Percentiles rank a stretch among this genome's conserved stretches.
phyloP scores from a whole-genome alignment of 2,113 vertebrate species.

The Actenoides lindsayi region DNA sequence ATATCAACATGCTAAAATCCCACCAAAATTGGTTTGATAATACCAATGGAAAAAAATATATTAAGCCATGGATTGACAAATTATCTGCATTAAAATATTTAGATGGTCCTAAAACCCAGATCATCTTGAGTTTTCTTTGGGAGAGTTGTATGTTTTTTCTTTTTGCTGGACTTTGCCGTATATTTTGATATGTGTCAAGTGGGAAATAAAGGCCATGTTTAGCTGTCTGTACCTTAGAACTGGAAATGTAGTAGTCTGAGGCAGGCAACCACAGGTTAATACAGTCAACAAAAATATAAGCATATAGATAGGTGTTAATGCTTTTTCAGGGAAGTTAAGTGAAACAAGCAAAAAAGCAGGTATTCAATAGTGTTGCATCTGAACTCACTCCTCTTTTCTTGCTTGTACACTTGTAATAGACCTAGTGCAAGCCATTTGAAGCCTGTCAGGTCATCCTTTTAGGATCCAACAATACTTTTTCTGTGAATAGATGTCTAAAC shows the following conservation, averaged over 20 bases:
- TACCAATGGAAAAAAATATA: too few species aligned
- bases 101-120: neutral
- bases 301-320: neutral
- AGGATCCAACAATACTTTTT: neutral
- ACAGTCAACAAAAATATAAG: neutral
- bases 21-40: neutral
- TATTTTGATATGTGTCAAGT: neutral
- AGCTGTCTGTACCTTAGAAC: neutral
- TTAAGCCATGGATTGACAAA: neutral
- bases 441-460: neutral
- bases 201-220: neutral
- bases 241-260: neutral
- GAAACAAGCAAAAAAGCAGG: neutral
- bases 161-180: neutral
- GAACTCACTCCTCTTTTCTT: neutral
- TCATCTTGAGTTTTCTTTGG: neutral
- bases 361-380: neutral
- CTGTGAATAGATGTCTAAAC: accelerated
- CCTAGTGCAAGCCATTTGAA: neutral
- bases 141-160: neutral
- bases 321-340: neutral
- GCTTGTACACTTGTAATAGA: neutral
- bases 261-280: neutral
- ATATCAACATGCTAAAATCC: neutral
- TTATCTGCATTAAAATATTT: neutral